Conservation (phyloP, 2,113 vertebrate species). For the Limanda limanda region DNA sequence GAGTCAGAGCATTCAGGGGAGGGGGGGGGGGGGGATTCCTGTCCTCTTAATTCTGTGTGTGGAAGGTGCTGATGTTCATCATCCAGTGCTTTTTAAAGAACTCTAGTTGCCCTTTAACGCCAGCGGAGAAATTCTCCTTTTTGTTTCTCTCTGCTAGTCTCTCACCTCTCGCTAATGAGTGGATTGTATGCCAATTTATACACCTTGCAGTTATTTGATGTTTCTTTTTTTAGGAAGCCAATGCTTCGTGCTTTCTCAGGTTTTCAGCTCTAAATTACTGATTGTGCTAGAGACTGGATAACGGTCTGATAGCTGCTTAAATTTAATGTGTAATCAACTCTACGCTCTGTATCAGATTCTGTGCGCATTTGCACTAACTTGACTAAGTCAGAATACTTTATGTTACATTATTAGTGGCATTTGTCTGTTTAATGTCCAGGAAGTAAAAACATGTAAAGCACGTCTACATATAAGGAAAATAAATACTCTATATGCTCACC, state of each 20-base stretch:
- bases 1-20: slow-evolving; percentile 35
- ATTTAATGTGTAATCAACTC: slow-evolving; percentile 1
- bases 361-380: background rate
- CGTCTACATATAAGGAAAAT: background rate
- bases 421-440: slow-evolving; percentile 34
- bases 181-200: slow-evolving; percentile 8
- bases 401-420: background rate
- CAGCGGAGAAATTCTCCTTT: background rate
- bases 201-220: background rate
- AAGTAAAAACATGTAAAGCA: slow-evolving; percentile 43
- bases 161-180: slow-evolving; percentile 61
- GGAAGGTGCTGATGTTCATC: slow-evolving; percentile 20
- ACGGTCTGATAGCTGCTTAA: background rate
- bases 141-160: slow-evolving; percentile 3
- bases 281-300: background rate
- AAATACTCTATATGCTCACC: slow-evolving; percentile 47
- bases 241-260: background rate
- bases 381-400: slow-evolving; percentile 34
- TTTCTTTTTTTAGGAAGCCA: background rate
- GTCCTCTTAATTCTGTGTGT: slow-evolving; percentile 24
- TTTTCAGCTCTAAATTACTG: background rate
- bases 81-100: background rate
- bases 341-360: background rate
- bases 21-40: too few relatives aligned
- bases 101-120: slow-evolving; percentile 14